These are phyloP conservation scores for Merluccius polli DNA, from an alignment of 2,797 vertebrate genomes.

Conservation along the genomic window DNA sequence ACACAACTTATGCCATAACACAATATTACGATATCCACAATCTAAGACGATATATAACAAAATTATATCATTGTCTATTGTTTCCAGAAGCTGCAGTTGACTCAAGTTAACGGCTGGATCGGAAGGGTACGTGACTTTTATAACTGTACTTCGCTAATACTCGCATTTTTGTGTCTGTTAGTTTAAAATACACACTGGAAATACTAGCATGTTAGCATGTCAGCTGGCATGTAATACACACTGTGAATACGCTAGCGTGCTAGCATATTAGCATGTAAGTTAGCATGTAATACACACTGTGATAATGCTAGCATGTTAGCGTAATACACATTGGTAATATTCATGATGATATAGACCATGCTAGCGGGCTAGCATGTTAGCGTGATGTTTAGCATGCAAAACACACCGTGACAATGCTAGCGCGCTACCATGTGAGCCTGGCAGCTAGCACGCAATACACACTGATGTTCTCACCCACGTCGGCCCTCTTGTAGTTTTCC, in stretches of 20 bases:
- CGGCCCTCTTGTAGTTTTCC: conserved; percentile 81
- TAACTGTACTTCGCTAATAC: background rate
- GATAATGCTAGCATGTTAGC: too few relatives aligned
- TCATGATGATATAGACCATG: too few relatives aligned
- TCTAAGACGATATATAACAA: too few relatives aligned
- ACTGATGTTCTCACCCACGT: background rate
- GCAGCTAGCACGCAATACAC: background rate
- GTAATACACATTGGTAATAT: too few relatives aligned
- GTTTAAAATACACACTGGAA: background rate
- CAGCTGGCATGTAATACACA: background rate
- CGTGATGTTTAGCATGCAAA: too few relatives aligned
- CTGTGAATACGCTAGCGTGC: background rate
- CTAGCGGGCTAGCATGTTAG: too few relatives aligned
- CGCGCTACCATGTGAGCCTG: too few relatives aligned
- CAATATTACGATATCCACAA: too few relatives aligned
- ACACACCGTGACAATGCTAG: background rate
- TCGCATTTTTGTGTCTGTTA: background rate
- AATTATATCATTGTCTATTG: background rate
- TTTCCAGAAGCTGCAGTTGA: background rate
- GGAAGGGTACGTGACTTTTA: background rate
- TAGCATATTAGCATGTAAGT: too few relatives aligned
- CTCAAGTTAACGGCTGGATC: background rate
- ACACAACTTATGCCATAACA: too few relatives aligned
- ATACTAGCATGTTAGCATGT: too few relatives aligned
- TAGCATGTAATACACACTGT: too few relatives aligned